Conservation (phyloP, 2,888 invertebrate species). For the Clitarchus hookeri region DNA sequence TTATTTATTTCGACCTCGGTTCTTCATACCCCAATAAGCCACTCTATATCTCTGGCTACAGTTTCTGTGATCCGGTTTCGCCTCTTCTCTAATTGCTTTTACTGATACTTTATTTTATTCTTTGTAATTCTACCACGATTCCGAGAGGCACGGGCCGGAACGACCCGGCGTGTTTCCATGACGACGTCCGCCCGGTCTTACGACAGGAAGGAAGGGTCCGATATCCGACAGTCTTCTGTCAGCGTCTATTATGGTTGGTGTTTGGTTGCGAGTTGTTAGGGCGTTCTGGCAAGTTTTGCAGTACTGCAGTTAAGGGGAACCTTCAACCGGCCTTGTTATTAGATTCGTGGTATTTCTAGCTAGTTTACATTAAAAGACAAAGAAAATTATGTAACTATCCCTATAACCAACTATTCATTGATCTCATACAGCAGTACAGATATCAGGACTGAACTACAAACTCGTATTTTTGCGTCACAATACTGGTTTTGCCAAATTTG, state of each 20-base stretch:
- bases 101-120: not conserved
- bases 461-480: no score
- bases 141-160: not conserved
- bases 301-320: no score
- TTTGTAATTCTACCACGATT: not conserved
- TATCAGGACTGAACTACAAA: no score
- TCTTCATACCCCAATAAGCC: not conserved
- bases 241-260: not conserved
- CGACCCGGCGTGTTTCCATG: not conserved
- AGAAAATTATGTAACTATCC: no score
- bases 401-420: no score
- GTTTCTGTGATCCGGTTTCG: not conserved
- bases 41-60: not conserved
- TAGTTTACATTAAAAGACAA: no score
- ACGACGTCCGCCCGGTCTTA: not conserved
- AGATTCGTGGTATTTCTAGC: no score
- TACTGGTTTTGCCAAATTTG: no score
- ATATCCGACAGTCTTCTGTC: not conserved
- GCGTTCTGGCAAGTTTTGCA: no score
- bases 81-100: not conserved
- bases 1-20: not conserved
- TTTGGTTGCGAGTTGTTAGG: no score
- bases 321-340: no score
- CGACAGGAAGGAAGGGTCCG: not conserved
- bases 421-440: no score